Evolutionary conservation across 1,140 invertebrate genomes (phyloP), one percentile per base, ranked within the genome.

Genomic region (Anastatus disparis): DNA sequence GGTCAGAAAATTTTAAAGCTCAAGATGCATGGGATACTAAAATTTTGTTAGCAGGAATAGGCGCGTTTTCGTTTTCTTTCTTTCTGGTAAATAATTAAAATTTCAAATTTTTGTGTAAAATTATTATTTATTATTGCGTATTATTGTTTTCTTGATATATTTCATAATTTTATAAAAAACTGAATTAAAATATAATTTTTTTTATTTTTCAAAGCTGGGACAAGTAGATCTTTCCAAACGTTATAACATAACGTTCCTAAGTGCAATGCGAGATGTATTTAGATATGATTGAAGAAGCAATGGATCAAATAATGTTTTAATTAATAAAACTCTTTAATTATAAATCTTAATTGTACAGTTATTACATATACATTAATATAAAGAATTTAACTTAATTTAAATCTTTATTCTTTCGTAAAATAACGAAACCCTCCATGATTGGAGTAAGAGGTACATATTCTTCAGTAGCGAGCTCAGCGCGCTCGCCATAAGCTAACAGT

Each of bases 341-440:
- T 71, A 71, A 65, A 71, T 71, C 62, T 66, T 71, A 65, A 71
- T 65, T 27, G 52, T 71, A 66, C 55, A 65, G 24, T 29, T 42
- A 9, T 65, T 48, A 52, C 22, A 64, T 61, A 53, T 61, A 69
- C 24, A 40, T 52, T 24, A 52, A 52, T 27, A 59, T 68, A 67
- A 58, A 42, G n/a, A 10, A 31, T 7, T 27, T 38, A 22, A 13
- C 7, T 65, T 58, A 71, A 20, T 22, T 50, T 13, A 42, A 89
- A 70, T 93, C 89, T 15, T 92, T 92, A 86, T 98, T 99, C 86
- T 99, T 99, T 83, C 94, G 92, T 63, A 99, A 88, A 83, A 99
- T 99, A 56, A 99, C 98, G 86, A 99, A 99, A 52, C 98, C 98
- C 89, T 99, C 98, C 92, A 99, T 95, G 53, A 99, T 94, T 0